Conservation (phyloP, 2,113 vertebrate genomes). For the Syngnathus typhle region DNA sequence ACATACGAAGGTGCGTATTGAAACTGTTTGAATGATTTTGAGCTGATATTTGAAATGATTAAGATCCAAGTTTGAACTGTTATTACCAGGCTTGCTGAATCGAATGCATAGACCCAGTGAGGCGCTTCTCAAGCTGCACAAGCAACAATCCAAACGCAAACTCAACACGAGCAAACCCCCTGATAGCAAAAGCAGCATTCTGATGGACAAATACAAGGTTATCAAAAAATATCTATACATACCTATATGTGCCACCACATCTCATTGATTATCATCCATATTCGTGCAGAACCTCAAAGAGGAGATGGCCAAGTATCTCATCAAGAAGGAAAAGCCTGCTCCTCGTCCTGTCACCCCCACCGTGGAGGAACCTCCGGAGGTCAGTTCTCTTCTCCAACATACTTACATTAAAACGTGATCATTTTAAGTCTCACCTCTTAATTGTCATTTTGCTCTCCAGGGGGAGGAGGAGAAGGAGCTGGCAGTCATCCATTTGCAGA, state of each 20-base stretch:
- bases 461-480: constrained; percentile 83
- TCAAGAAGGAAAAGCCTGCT: constrained; percentile 67
- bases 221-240: background rate
- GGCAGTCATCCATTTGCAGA: constrained; percentile 81
- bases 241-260: background rate
- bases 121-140: constrained; percentile 62
- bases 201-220: constrained; percentile 80
- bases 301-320: constrained; percentile 54
- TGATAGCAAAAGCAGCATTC: constrained; percentile 60
- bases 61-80: background rate
- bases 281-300: constrained; percentile 67
- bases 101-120: constrained; percentile 72
- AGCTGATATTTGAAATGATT: too few species aligned
- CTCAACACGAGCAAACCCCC: constrained; percentile 33
- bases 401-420: background rate
- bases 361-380: constrained; percentile 71
- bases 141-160: constrained; percentile 62
- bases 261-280: background rate
- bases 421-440: background rate
- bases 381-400: constrained; percentile 44
- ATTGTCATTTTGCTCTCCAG: constrained; percentile 52
- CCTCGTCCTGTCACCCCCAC: constrained; percentile 74
- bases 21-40: background rate
- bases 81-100: constrained; percentile 72
- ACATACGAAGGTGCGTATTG: constrained; percentile 77